Evolutionary conservation across 1,140 invertebrate species (phyloP), one percentile per base, ranked within the genome.

Genomic region (Leptopilina boulardi): DNA sequence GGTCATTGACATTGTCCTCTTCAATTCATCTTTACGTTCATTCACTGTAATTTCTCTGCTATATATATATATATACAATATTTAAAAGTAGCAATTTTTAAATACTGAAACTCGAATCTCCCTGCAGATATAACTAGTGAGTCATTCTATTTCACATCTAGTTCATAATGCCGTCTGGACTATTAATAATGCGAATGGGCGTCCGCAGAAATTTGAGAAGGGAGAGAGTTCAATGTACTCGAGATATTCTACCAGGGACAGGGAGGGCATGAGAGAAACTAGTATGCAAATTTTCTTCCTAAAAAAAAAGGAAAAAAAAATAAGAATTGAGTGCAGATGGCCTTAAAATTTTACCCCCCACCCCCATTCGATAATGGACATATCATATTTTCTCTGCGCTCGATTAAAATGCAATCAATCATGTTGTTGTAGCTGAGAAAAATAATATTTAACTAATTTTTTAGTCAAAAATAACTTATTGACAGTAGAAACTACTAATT

Each of bases 121-220:
- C 23, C 23, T n/a, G 3, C 2, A 66, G 8, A 66, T 66, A n/a
- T 30, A 34, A 11, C 11, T 66, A 26, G 59, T 66, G 59, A 66
- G 15, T 66, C 59, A 30, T 51, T 66, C 56, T 66, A 30, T 30
- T 66, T 66, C 23, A 66, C 26, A 66, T 66, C 21, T 66, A 66
- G 59, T 66, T 66, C 59, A 66, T 66, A 66, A 66, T 66, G 21
- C 59, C n/a, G 59, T 66, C 59, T 66, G 23, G 59, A 66, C 59
- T 66, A 66, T 66, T 66, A 66, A 30, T 66, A 66, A 30, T 66
- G 59, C 23, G 26, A 66, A 66, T 66, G 59, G 59, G 59, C 59
- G 59, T 66, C 59, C 59, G 59, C 59, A 66, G 59, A 66, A 66
- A 66, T 66, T 66, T 66, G 59, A 66, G 59, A 26, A 66, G 59